Percentiles rank a stretch among this genome's conserved stretches.
Evolutionary conservation across 2,888 invertebrate species (phyloP).

Genomic region (Actias luna): DNA sequence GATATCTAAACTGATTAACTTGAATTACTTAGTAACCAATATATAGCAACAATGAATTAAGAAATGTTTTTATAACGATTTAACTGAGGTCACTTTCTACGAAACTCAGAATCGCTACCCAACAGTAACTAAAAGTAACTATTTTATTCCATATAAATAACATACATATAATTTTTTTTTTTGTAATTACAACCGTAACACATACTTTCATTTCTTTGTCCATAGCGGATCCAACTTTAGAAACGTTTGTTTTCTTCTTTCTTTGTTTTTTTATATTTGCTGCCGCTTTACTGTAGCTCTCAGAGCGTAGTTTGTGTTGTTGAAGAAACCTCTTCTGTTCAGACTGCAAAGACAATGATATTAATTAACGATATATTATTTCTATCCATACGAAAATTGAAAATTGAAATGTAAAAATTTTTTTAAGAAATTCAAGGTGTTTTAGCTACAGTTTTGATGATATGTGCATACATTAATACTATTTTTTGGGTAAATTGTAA

Average conservation of each 20-base stretch:
- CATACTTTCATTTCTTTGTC: constrained; percentile 94
- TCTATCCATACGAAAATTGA: neutral
- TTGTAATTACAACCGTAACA: neutral
- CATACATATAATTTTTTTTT: neutral
- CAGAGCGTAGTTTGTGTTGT: constrained; percentile 95
- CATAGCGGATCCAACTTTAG: constrained; percentile 90
- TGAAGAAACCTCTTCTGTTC: constrained; percentile 96
- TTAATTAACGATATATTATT: neutral
- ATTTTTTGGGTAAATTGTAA: too few species aligned
- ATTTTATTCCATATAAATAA: neutral
- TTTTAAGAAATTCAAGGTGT: neutral
- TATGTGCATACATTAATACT: too few species aligned
- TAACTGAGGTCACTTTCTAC: too few species aligned
- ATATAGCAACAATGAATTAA: too few species aligned
- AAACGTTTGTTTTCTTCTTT: constrained; percentile 92
- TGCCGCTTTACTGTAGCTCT: constrained; percentile 94
- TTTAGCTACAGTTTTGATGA: too few species aligned
- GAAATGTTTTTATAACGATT: too few species aligned
- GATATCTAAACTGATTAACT: too few species aligned
- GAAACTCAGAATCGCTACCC: too few species aligned
- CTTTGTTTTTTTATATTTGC: constrained; percentile 95
- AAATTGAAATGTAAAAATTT: neutral
- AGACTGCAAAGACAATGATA: constrained; percentile 81
- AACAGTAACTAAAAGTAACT: too few species aligned
- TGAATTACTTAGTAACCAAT: too few species aligned